Percentiles rank a stretch among this genome's conserved stretches.
Evolutionary conservation across 2,888 invertebrate species (phyloP).

Genomic region (Anaspis maculata): DNA sequence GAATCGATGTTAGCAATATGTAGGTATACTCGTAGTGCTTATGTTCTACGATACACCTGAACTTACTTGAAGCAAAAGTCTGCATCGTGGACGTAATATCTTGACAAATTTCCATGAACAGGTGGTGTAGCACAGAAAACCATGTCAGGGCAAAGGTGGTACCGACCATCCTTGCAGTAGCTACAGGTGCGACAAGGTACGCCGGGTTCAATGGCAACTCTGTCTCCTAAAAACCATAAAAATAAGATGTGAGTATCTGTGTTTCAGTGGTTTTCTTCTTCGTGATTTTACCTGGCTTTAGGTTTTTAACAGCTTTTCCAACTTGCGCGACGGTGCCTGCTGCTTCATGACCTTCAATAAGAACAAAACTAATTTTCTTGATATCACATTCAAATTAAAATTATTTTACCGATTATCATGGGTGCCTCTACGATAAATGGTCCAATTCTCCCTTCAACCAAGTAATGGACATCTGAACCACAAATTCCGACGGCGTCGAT

Average conservation of each 20-base stretch:
- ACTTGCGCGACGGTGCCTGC: conserved; percentile 57
- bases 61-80: conserved; percentile 49
- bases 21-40: no score
- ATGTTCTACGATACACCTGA: no score
- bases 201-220: conserved; percentile 93
- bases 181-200: conserved; percentile 77
- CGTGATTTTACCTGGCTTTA: conserved; percentile 49
- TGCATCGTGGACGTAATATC: conserved; percentile 84
- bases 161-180: conserved; percentile 79
- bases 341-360: conserved; percentile 96
- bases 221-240: conserved; percentile 56
- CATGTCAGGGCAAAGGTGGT: conserved; percentile 85
- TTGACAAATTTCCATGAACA: conserved; percentile 75
- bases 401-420: conserved; percentile 73
- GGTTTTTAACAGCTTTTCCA: neutral
- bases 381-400: neutral
- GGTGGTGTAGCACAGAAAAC: conserved; percentile 92
- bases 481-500: conserved; percentile 97
- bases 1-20: no score
- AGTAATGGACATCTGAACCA: conserved; percentile 92
- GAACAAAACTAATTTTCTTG: no score
- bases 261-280: no score
- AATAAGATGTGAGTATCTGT: no score
- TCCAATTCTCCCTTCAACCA: conserved; percentile 76
- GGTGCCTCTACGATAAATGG: conserved; percentile 78